These are phyloP conservation scores for Larimichthys polyactis DNA, from an alignment of 2,113 vertebrate genomes.

Conservation along the genomic window DNA sequence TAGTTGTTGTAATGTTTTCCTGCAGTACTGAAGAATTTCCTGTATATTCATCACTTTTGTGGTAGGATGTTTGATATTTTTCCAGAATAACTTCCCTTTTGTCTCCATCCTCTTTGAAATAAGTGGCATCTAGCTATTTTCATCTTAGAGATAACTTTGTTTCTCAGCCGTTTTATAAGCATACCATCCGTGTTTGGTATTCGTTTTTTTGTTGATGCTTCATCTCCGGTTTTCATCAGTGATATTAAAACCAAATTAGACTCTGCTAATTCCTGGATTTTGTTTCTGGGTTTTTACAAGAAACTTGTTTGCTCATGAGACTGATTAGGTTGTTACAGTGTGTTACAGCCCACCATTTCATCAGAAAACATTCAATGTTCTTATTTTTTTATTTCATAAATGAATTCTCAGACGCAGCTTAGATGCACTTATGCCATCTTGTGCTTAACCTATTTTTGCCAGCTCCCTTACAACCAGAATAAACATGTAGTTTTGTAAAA, in stretches of 20 bases:
- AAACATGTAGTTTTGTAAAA: not conserved
- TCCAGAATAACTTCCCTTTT: not conserved
- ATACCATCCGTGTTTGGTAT: not conserved
- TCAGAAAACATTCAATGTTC: conserved; percentile 15
- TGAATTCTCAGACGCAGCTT: conserved; percentile 3
- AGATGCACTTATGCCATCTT: not conserved
- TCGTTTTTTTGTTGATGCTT: not conserved
- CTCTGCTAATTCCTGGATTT: conserved; percentile 8
- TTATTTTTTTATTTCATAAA: conserved; percentile 6
- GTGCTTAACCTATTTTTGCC: not conserved
- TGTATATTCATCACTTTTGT: no score
- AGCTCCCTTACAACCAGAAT: not conserved
- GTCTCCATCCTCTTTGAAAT: not conserved
- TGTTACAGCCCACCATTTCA: conserved; percentile 24
- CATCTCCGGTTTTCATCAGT: conserved; percentile 20
- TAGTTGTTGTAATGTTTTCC: not conserved
- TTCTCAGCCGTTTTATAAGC: conserved; percentile 1
- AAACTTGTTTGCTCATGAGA: conserved; percentile 13
- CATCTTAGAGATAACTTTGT: not conserved
- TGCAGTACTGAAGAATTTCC: not conserved
- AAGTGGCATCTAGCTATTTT: not conserved
- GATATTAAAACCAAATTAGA: conserved; percentile 21
- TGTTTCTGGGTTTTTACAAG: not conserved
- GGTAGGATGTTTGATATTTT: no score
- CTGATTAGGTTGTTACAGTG: conserved; percentile 4